A percentile compares a stretch with the other conserved stretches of the same genome.
These are phyloP conservation scores for Drosophila multiciliata DNA, from an alignment of 2,888 invertebrate genomes.

Conservation along the genomic window DNA sequence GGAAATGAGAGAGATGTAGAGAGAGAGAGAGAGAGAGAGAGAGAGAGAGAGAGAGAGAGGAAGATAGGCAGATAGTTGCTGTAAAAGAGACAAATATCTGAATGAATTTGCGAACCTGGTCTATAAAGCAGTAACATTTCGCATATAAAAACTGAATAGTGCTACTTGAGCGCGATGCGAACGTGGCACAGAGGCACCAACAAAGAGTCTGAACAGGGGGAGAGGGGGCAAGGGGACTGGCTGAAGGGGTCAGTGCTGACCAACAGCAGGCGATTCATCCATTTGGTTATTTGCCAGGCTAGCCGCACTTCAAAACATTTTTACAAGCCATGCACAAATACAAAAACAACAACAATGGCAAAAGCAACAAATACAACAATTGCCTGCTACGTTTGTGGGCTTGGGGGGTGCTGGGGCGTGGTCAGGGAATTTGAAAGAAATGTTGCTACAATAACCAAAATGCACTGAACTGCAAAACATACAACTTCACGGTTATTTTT, in stretches of 20 bases:
- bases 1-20: neutral
- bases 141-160: slow-evolving; percentile 58
- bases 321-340: slow-evolving; percentile 60
- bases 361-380: slow-evolving; percentile 34
- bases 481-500: slow-evolving; percentile 78
- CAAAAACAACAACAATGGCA: slow-evolving; percentile 34
- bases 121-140: slow-evolving; percentile 58
- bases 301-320: slow-evolving; percentile 68
- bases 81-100: slow-evolving; percentile 18
- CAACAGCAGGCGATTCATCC: slow-evolving; percentile 46
- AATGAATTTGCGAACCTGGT: slow-evolving; percentile 33
- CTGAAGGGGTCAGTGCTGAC: slow-evolving; percentile 24
- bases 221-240: neutral
- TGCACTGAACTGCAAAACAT: slow-evolving; percentile 79
- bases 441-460: slow-evolving; percentile 65
- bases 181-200: slow-evolving; percentile 10
- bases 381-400: slow-evolving; percentile 19
- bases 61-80: neutral
- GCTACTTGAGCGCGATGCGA: slow-evolving; percentile 58
- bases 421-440: slow-evolving; percentile 52
- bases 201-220: neutral
- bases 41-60: neutral
- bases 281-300: slow-evolving; percentile 65
- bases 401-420: neutral
- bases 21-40: neutral